phyloP scores from a whole-genome alignment of 2,113 vertebrate species.

The Channa maculata region DNA sequence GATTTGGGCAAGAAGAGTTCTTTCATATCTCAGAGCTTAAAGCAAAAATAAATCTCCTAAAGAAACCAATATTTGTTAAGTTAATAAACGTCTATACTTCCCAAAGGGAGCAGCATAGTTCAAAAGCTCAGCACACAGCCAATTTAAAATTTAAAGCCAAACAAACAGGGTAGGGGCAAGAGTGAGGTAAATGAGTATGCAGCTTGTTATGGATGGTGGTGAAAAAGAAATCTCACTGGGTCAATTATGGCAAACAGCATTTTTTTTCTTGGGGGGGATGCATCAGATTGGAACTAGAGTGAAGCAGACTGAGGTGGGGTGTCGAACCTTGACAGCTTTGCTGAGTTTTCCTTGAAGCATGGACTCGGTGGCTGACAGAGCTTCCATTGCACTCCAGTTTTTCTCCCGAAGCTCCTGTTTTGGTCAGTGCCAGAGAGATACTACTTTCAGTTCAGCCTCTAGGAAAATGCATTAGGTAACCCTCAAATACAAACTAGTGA shows the following conservation, averaged over 20 bases:
- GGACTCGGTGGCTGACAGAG: constrained; percentile 99
- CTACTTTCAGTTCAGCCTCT: constrained; percentile 94
- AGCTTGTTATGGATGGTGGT: constrained; percentile 72
- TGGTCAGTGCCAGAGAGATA: constrained; percentile 98
- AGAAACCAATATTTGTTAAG: constrained; percentile 20
- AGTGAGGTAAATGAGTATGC: constrained; percentile 81
- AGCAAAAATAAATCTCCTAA: background rate
- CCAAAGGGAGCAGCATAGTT: constrained; percentile 1
- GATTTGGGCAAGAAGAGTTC: constrained; percentile 14
- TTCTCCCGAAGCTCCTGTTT: constrained; percentile 99
- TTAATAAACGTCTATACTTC: constrained; percentile 14
- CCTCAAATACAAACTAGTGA: constrained; percentile 51
- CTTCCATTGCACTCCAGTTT: constrained; percentile 99
- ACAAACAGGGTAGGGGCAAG: constrained; percentile 11
- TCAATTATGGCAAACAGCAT: constrained; percentile 69
- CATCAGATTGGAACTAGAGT: constrained; percentile 89
- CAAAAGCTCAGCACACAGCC: constrained; percentile 41
- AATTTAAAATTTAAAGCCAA: constrained; percentile 46
- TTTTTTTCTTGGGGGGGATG: constrained; percentile 68
- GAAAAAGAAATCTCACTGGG: constrained; percentile 63
- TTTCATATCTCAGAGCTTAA: constrained; percentile 16
- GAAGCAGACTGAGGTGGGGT: constrained; percentile 85
- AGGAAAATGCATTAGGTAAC: constrained; percentile 62
- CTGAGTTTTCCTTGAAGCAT: constrained; percentile 99
- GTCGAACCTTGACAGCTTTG: constrained; percentile 99